A percentile compares a stretch with the other conserved stretches of the same genome.
Evolutionary conservation across 2,113 vertebrate genomes (phyloP).

Genomic region (Eurypyga helias): DNA sequence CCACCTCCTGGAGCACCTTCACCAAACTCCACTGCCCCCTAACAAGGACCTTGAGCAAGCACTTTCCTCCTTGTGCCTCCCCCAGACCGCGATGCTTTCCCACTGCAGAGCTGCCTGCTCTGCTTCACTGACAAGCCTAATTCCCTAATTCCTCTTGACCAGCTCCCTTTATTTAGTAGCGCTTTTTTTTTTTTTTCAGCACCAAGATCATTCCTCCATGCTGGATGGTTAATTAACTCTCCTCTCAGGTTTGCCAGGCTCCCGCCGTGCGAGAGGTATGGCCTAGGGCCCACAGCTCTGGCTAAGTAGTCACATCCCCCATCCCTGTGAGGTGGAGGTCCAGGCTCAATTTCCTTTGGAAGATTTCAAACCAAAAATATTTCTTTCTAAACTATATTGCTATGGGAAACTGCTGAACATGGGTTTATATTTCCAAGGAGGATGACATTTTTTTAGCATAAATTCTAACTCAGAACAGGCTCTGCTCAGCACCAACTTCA

Average conservation of each 20-base stretch:
- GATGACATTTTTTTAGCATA: neutral
- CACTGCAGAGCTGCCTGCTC: neutral
- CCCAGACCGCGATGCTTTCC: neutral
- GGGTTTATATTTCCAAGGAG: neutral
- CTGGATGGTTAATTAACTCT: neutral
- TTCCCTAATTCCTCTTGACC: neutral
- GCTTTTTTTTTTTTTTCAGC: neutral
- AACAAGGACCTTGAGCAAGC: neutral
- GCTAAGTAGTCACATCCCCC: accelerated
- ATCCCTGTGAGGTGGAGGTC: neutral
- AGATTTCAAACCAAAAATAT: neutral
- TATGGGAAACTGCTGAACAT: neutral
- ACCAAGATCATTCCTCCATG: neutral
- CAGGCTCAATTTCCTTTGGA: neutral
- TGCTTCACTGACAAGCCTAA: neutral
- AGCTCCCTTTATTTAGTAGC: neutral
- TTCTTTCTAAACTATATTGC: neutral
- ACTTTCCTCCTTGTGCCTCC: neutral
- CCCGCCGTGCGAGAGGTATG: neutral
- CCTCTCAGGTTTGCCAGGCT: neutral
- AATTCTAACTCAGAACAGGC: neutral
- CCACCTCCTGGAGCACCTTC: neutral
- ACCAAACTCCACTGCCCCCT: neutral
- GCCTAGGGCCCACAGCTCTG: neutral
- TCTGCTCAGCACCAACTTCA: neutral